Conservation (phyloP, 2,113 vertebrate genomes). For the Pteronura brasiliensis region DNA sequence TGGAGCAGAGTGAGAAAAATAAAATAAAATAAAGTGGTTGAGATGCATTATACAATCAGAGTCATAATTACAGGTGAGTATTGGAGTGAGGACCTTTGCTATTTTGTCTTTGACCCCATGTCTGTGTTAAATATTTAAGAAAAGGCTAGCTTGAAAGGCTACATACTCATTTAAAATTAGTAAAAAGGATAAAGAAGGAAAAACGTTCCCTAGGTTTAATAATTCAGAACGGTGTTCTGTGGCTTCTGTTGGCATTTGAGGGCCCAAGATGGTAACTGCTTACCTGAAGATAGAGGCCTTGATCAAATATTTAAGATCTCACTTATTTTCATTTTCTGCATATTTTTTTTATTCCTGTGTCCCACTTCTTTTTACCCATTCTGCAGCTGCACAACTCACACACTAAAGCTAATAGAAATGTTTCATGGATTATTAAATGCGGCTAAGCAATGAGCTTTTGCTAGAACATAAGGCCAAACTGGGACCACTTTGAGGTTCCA, state of each 20-base stretch:
- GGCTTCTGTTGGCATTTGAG: background rate
- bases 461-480: conserved; percentile 62
- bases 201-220: conserved; percentile 44
- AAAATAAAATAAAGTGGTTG: background rate
- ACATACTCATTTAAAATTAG: conserved; percentile 36
- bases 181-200: conserved; percentile 14
- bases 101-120: conserved; percentile 42
- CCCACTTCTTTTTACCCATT: background rate
- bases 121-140: conserved; percentile 67
- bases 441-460: conserved; percentile 48
- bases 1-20: background rate
- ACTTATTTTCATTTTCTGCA: conserved; percentile 62
- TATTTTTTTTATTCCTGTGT: conserved; percentile 33
- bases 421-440: conserved; percentile 74
- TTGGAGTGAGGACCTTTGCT: conserved; percentile 15
- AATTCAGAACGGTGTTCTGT: conserved; percentile 54
- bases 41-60: background rate
- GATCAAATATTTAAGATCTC: conserved; percentile 70
- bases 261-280: conserved; percentile 10
- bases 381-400: conserved; percentile 9
- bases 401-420: conserved; percentile 61
- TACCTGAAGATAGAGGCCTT: conserved; percentile 61
- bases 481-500: conserved; percentile 49
- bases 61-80: conserved; percentile 27
- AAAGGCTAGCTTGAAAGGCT: conserved; percentile 48